Evolutionary conservation across 1,140 invertebrate genomes (phyloP).

Genomic region (Drosophila insularis): DNA sequence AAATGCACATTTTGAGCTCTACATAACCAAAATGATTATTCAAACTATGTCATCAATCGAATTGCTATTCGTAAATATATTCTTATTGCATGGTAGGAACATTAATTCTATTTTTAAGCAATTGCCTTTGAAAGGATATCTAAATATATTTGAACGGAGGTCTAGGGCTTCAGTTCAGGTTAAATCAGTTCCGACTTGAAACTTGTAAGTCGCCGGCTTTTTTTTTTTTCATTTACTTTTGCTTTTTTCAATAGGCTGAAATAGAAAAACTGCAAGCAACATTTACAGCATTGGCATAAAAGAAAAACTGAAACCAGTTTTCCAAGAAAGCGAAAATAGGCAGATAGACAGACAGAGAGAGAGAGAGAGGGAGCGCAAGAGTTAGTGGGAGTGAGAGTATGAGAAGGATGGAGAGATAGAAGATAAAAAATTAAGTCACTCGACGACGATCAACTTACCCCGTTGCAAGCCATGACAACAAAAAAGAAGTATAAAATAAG

Average conservation of each 20-base stretch:
- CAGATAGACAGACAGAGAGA: neutral
- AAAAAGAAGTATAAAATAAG: neutral
- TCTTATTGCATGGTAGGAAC: too few relatives aligned
- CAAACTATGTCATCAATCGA: too few relatives aligned
- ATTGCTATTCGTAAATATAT: too few relatives aligned
- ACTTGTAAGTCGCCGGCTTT: conserved; percentile 43
- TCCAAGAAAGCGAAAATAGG: conserved; percentile 42
- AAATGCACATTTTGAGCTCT: too few relatives aligned
- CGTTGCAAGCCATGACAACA: conserved; percentile 26
- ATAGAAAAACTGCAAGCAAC: conserved; percentile 25
- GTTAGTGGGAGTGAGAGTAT: neutral
- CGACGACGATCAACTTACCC: conserved; percentile 46
- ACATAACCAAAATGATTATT: too few relatives aligned
- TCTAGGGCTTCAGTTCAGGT: conserved; percentile 44
- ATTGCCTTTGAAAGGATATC: neutral
- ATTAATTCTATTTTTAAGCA: too few relatives aligned
- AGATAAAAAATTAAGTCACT: conserved; percentile 70
- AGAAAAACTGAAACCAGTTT: conserved; percentile 70
- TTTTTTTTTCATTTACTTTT: conserved; percentile 16
- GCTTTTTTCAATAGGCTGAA: neutral
- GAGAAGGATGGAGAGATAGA: conserved; percentile 15
- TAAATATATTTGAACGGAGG: conserved; percentile 21
- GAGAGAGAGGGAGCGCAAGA: conserved; percentile 12
- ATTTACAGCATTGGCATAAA: conserved; percentile 45
- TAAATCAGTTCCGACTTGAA: conserved; percentile 8